Percentiles rank a stretch among this genome's conserved stretches.
phyloP scores from a whole-genome alignment of 2,888 invertebrate species.

The Seladonia tumulorum region DNA sequence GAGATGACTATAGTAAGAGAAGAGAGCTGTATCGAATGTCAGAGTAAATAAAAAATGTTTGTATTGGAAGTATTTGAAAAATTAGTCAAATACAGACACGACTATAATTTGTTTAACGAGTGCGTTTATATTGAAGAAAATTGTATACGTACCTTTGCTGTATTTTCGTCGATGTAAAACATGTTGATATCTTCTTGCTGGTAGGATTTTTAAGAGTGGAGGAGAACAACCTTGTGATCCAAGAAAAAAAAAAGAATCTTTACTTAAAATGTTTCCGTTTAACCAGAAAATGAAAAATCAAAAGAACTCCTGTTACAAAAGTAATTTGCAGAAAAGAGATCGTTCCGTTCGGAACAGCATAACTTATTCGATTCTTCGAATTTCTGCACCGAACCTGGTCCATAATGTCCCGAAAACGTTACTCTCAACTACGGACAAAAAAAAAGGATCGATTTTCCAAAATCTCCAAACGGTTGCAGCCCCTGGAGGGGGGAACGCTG shows the following conservation, averaged over 20 bases:
- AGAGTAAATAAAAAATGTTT: no score
- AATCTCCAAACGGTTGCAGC: not conserved
- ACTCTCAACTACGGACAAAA: not conserved
- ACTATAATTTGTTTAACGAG: not conserved
- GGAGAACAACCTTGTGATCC: not conserved
- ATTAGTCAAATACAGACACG: not conserved
- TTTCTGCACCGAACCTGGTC: not conserved
- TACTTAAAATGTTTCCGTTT: not conserved
- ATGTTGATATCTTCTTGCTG: not conserved
- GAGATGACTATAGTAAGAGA: no score
- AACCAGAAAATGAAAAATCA: not conserved
- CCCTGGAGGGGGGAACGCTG: not conserved
- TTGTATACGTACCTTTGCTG: conserved; percentile 6
- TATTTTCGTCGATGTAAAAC: not conserved
- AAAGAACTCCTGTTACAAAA: no score
- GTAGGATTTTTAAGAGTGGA: not conserved
- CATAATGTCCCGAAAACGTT: not conserved
- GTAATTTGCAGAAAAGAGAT: not conserved
- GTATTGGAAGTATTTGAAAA: not conserved
- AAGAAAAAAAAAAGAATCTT: no score
- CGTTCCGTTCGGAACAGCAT: not conserved
- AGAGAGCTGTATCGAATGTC: no score
- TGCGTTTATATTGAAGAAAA: not conserved
- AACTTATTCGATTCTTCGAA: not conserved
- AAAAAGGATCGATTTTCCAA: not conserved